Base-by-base conservation (phyloP, 2,113 vertebrate species). In the Mustela nigripes region DNA sequence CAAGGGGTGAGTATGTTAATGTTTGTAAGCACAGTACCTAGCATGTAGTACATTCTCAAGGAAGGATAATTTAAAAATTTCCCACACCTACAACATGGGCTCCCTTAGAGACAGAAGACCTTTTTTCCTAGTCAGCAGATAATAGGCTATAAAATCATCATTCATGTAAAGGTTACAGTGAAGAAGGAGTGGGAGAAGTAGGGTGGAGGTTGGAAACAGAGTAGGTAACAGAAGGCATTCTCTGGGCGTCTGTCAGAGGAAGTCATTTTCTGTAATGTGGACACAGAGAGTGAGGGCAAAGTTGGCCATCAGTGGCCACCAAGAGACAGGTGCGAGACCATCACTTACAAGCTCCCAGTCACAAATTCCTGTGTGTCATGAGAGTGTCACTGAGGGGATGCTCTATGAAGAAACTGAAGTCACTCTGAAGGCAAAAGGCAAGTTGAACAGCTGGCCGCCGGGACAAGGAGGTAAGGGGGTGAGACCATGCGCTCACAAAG, bases 401-500 rank as follows among this genome's bases (percentile, higher is more conserved):
- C 19, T 69, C 24, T 89, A 28, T 80, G 71, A 88, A 91, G 82
- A 91, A 19, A 36, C 33, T 19, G 65, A 69, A 69, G 31, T 69
- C 81, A 96, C 42, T 36, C 71, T 78, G 36, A 81, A 89, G 81
- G 69, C 71, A 63, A 58, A 94, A 78, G 67, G 79, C 67, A 60
- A 67, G 58, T 93, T 76, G 60, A 89, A 94, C 45, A 48, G 63
- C 33, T 82, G 71, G 50, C 31, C 39, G 63, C 62, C 67, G 21
- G 74, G 69, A 93, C 11, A 10, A 74, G 82, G 62, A 73, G 76
- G 48, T 62, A 8, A 80, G 53, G 48, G 7, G 18, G 4, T 62
- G 4, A 73, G 81, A 39, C 56, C 71, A 82, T 95, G 84, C 78
- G 53, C 42, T 95, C 53, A 36, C 81, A 95, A 94, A 97, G 39